These are phyloP conservation scores for Zaprionus kolodkinae DNA, from an alignment of 1,140 invertebrate species.

Conservation along the genomic window DNA sequence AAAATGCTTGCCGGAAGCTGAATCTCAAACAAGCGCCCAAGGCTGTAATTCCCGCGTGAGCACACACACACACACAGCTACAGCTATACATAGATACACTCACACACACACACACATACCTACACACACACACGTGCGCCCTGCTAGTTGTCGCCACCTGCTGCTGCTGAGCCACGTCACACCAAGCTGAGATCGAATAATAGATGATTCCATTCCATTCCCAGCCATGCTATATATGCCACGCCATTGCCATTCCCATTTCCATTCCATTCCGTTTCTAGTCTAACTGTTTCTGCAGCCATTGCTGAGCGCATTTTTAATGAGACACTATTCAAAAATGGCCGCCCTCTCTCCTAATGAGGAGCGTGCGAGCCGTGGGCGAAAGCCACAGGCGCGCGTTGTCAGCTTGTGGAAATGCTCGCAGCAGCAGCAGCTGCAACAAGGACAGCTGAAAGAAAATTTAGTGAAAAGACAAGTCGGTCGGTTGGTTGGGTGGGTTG, in stretches of 20 bases:
- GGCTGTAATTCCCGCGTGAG: conserved; percentile 62
- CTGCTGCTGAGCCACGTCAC: conserved; percentile 19
- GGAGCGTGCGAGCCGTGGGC: neutral
- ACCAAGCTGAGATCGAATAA: conserved; percentile 40
- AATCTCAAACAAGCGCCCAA: conserved; percentile 80
- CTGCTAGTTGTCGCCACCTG: conserved; percentile 74
- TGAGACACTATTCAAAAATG: conserved; percentile 66
- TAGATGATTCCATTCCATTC: conserved; percentile 42
- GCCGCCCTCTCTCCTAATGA: conserved; percentile 65
- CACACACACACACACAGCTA: conserved; percentile 19
- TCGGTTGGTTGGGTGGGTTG: neutral
- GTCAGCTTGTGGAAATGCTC: conserved; percentile 9
- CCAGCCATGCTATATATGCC: neutral
- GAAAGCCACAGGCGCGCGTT: conserved; percentile 7
- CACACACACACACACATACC: neutral
- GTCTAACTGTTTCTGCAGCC: conserved; percentile 11
- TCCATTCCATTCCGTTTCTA: neutral
- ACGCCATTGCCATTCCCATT: too few species aligned
- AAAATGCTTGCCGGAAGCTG: conserved; percentile 81
- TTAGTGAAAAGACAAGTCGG: neutral
- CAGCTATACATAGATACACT: neutral
- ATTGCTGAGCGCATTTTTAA: conserved; percentile 66
- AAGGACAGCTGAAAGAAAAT: conserved; percentile 7
- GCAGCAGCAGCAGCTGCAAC: neutral
- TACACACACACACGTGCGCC: conserved; percentile 1